phyloP scores from a whole-genome alignment of 2,113 vertebrate species.

The Pristiophorus japonicus region DNA sequence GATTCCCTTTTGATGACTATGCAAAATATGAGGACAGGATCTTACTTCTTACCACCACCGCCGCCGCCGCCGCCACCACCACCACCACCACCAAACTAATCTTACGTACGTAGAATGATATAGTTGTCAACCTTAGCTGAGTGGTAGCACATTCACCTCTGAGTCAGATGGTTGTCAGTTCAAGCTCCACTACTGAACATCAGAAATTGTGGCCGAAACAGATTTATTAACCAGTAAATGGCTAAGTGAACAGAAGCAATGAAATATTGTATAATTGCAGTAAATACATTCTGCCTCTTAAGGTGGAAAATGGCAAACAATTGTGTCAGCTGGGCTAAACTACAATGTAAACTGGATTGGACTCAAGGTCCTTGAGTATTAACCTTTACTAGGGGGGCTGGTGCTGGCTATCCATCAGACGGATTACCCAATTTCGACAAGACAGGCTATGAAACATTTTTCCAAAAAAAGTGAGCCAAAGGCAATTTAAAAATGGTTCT shows the following conservation, averaged over 20 bases:
- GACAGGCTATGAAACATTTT: neutral
- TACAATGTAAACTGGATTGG: neutral
- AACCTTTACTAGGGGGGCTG: neutral
- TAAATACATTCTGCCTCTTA: too few relatives aligned
- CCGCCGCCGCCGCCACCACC: neutral
- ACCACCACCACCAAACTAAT: neutral
- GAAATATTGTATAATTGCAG: too few relatives aligned
- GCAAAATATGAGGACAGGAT: neutral
- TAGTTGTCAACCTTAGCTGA: neutral
- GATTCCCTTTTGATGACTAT: neutral
- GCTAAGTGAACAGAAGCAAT: neutral
- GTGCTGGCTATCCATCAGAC: neutral
- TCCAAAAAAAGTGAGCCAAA: neutral
- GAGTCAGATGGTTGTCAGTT: neutral
- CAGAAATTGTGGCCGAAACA: neutral
- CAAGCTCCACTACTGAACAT: neutral
- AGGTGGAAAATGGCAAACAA: too few relatives aligned
- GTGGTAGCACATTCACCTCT: neutral
- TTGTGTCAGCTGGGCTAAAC: too few relatives aligned
- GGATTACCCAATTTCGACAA: neutral
- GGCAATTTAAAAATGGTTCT: neutral
- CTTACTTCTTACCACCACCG: too few relatives aligned
- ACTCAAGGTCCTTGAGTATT: neutral
- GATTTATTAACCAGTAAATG: neutral
- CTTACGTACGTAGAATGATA: neutral